These are phyloP conservation scores for Adelges cooleyi DNA, from an alignment of 1,140 invertebrate genomes.

Conservation along the genomic window DNA sequence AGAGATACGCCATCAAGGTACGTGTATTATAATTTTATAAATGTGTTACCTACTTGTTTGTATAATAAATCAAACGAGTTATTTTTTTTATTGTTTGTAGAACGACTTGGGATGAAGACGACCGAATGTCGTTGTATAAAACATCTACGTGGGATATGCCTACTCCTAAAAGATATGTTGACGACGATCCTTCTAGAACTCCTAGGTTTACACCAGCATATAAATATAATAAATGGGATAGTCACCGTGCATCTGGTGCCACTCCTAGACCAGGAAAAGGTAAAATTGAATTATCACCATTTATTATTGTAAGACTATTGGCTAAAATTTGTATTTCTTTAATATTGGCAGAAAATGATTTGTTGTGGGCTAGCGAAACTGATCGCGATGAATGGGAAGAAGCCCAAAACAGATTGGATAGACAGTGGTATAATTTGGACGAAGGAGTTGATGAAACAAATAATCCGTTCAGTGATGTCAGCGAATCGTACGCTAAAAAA, in stretches of 20 bases:
- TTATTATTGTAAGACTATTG: neutral
- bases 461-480: slow-evolving; percentile 82
- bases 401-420: slow-evolving; percentile 81
- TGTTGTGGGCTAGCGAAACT: slow-evolving; percentile 45
- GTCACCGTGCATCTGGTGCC: slow-evolving; percentile 51
- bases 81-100: slow-evolving; percentile 42
- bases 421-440: slow-evolving; percentile 94
- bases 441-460: slow-evolving; percentile 86
- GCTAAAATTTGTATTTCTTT: neutral
- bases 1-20: slow-evolving; percentile 53
- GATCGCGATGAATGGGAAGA: slow-evolving; percentile 80
- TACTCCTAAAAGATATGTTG: slow-evolving; percentile 52
- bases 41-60: neutral
- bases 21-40: slow-evolving; percentile 4
- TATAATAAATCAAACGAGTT: slow-evolving; percentile 5
- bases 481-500: slow-evolving; percentile 78
- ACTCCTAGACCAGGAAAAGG: slow-evolving; percentile 43
- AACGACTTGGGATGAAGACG: slow-evolving; percentile 76
- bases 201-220: slow-evolving; percentile 71
- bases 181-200: slow-evolving; percentile 44
- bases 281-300: neutral
- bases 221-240: slow-evolving; percentile 69
- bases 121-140: slow-evolving; percentile 46
- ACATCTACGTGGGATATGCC: slow-evolving; percentile 83
- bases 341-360: slow-evolving; percentile 35